Conservation (phyloP, 2,797 vertebrate species). For the Cuculus canorus region DNA sequence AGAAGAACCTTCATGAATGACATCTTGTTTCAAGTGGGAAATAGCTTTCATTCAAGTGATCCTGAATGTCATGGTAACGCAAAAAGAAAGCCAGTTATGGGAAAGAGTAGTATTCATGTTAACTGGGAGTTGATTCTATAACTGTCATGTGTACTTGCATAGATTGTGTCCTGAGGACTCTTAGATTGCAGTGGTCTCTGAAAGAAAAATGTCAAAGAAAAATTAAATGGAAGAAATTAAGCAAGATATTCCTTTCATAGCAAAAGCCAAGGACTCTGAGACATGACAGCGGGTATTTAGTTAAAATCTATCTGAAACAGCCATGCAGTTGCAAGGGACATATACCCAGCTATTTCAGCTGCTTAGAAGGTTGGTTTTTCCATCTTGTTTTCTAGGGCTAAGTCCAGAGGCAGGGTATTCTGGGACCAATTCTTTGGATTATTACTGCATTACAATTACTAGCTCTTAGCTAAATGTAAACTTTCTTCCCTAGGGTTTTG, state of each 20-base stretch:
- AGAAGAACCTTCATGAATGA: slow-evolving; percentile 23
- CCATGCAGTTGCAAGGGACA: background rate
- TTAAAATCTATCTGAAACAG: background rate
- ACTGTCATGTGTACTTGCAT: slow-evolving; percentile 10
- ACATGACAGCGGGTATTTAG: background rate
- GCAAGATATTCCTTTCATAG: background rate
- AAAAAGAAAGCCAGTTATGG: background rate
- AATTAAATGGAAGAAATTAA: background rate
- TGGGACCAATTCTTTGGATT: background rate
- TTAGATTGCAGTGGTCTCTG: background rate
- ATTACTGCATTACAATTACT: background rate
- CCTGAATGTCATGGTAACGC: slow-evolving; percentile 32
- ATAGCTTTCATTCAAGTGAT: slow-evolving; percentile 21
- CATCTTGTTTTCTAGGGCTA: background rate
- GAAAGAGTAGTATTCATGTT: slow-evolving; percentile 2
- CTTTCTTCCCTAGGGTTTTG: background rate
- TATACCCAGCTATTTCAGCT: background rate
- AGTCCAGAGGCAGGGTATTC: background rate
- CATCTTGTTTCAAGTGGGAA: slow-evolving; percentile 27
- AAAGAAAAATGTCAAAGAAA: background rate
- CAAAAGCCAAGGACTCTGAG: background rate
- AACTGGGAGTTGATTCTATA: background rate
- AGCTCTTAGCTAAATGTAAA: background rate
- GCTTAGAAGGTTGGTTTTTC: background rate
- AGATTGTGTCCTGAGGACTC: background rate